Evolutionary conservation across 2,113 vertebrate genomes (phyloP).

Genomic region (Ammodytes dubius): DNA sequence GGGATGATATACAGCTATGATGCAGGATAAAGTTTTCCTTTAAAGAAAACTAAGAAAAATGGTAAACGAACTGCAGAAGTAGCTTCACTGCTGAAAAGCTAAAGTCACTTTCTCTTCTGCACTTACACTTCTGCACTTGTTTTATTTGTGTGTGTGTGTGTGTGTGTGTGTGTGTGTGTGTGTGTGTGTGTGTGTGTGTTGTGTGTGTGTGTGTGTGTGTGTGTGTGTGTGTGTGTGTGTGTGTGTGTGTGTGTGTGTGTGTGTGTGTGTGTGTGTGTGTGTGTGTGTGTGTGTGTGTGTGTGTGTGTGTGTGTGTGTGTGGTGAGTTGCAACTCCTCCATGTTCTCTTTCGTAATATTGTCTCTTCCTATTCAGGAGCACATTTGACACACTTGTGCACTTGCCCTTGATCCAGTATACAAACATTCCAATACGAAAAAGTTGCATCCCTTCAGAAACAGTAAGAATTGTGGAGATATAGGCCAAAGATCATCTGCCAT

Average conservation of each 20-base stretch:
- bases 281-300: too few relatives aligned
- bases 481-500: constrained; percentile 30
- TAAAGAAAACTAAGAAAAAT: background rate
- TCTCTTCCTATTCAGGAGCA: background rate
- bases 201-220: too few relatives aligned
- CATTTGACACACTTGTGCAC: background rate
- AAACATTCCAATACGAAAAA: constrained; percentile 24
- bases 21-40: constrained; percentile 10
- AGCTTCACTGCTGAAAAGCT: background rate
- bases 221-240: too few relatives aligned
- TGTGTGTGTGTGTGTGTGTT: too few relatives aligned
- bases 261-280: too few relatives aligned
- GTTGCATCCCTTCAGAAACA: background rate
- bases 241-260: too few relatives aligned
- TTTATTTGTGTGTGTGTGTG: too few relatives aligned
- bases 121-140: background rate
- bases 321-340: background rate
- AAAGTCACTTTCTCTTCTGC: background rate
- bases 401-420: background rate
- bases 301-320: background rate
- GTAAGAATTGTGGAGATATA: background rate
- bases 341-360: background rate
- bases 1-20: background rate
- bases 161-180: too few relatives aligned
- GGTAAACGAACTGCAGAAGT: background rate